phyloP scores from a whole-genome alignment of 2,888 invertebrate species.

The Cetonia aurata region DNA sequence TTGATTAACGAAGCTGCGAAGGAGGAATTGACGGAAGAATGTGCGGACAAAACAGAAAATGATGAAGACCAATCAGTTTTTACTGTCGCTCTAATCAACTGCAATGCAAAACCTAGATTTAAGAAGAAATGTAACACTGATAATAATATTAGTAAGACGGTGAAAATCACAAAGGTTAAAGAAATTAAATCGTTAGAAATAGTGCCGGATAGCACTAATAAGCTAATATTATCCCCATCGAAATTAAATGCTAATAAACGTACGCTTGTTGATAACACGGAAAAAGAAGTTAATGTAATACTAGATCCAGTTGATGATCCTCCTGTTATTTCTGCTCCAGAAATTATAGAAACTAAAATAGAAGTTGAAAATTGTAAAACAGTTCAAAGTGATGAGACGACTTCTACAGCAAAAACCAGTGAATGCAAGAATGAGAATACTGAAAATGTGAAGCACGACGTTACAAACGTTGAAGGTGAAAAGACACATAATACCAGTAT shows the following conservation, averaged over 20 bases:
- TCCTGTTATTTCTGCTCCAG: neutral
- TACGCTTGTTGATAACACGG: slow-evolving; percentile 49
- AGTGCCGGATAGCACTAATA: slow-evolving; percentile 48
- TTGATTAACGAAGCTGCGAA: slow-evolving; percentile 8
- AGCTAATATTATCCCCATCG: slow-evolving; percentile 56
- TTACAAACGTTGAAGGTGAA: neutral
- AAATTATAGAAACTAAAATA: neutral
- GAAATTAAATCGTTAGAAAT: slow-evolving; percentile 50
- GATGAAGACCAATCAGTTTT: slow-evolving; percentile 26
- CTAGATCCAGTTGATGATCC: no score
- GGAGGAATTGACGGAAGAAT: slow-evolving; percentile 27
- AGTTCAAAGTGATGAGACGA: neutral
- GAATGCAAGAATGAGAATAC: neutral
- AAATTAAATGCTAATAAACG: slow-evolving; percentile 58
- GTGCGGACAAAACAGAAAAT: slow-evolving; percentile 12
- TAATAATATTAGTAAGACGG: slow-evolving; percentile 48
- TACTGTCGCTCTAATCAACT: slow-evolving; percentile 49
- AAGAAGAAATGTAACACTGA: slow-evolving; percentile 58
- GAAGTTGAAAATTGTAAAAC: neutral
- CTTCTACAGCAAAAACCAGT: neutral
- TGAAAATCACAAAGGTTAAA: slow-evolving; percentile 47
- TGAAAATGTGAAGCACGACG: slow-evolving; percentile 8
- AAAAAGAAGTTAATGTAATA: slow-evolving; percentile 8
- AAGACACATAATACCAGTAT: neutral
- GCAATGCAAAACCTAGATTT: slow-evolving; percentile 51